Base-by-base conservation (phyloP, 2,888 invertebrate species). In the Eudemis profundana region DNA sequence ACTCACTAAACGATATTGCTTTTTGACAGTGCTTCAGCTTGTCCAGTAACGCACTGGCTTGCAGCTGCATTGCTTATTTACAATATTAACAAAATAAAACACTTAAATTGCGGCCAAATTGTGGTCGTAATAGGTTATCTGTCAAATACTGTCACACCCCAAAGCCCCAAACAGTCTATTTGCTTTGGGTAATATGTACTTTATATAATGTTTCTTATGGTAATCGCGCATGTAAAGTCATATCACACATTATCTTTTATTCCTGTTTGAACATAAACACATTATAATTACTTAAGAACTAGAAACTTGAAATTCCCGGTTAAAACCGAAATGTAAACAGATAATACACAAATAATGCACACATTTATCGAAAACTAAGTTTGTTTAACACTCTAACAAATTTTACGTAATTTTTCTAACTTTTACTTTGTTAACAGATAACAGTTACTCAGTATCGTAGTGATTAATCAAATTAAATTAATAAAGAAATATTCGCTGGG, bases 21-120 rank as follows among this genome's bases (percentile, higher is more conserved):
- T 92, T 92, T 70, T 90, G 92, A 79, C 94, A 87, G 73, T 92
- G 84, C 73, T 92, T 92, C 68, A 94, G 78, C 82, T 93, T 93
- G 68, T 93, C 93, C 67, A 93, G 75, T 67, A 93, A 81, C 40
- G 93, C 93, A 71, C 89, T 93, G 70, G 93, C 90, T 85, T 94
- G 94, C 76, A 90, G 82, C 77, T 90, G 92, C 92, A 93, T 92
- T 76, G 66, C 36, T 61, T 66, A 42, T 56, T 44, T 44, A 19
- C 50, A 44, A 36, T 44, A 23, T 17, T 44, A 33, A 38, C 33
- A 12, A 42, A 54, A 40, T 54, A 36, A 47, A 44, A 49, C 38
- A 42, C 51, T 63, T 67, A 40, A 59, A 38, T 56, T 65, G 36
- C 49, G 59, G 56, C 60, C 60, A 33, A 49, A 61, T 44, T 64